These are phyloP conservation scores for Drosophila prosaltans DNA, from an alignment of 1,140 invertebrate genomes.

Conservation along the genomic window DNA sequence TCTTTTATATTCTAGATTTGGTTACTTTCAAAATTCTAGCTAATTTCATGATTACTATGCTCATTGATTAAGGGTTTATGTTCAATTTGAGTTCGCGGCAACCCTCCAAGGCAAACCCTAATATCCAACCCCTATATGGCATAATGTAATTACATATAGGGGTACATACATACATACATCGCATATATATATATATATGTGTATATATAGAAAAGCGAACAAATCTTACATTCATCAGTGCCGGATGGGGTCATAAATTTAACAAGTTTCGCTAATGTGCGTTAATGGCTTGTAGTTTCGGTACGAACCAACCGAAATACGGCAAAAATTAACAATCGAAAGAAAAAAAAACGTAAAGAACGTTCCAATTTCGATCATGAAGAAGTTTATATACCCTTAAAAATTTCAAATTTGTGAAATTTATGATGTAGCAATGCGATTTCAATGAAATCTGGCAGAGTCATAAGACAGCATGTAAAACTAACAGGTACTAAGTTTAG, in stretches of 20 bases:
- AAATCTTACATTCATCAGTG: constrained; percentile 44
- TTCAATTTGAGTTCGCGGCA: background rate
- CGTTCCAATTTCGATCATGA: no score
- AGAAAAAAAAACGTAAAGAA: background rate
- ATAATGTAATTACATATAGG: no score
- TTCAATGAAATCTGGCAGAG: no score
- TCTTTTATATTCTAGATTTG: background rate
- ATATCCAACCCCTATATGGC: background rate
- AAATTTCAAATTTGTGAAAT: no score
- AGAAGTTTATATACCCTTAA: no score
- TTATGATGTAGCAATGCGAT: no score
- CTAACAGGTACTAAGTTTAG: no score
- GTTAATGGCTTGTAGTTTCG: constrained; percentile 77
- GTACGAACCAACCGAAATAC: constrained; percentile 29
- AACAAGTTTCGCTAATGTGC: constrained; percentile 77
- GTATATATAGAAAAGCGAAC: constrained; percentile 5
- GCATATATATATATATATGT: background rate
- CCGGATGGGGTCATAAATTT: constrained; percentile 69
- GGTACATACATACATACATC: no score
- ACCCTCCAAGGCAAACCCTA: background rate
- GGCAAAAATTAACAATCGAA: constrained; percentile 12
- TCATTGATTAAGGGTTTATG: background rate
- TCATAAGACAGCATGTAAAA: no score
- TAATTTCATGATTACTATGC: background rate
- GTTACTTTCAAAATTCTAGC: background rate